Percentiles rank a stretch among this genome's conserved stretches.
Conservation (phyloP, 2,797 vertebrate genomes). For the Pipistrellus kuhlii region DNA sequence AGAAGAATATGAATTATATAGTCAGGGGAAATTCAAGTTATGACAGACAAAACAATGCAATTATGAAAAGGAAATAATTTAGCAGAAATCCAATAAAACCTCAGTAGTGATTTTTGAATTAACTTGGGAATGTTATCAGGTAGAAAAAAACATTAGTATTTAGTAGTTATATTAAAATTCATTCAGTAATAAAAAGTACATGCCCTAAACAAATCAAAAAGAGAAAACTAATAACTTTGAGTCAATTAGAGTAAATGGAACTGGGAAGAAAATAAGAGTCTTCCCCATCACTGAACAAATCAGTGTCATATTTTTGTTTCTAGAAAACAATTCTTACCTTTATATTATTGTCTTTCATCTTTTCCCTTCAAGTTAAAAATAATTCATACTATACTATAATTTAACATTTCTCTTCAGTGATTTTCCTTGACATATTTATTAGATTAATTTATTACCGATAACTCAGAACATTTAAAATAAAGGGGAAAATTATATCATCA, state of each 20-base stretch:
- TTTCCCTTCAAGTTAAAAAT: conserved; percentile 1
- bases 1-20: not conserved
- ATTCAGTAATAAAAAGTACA: conserved; percentile 68
- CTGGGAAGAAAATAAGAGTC: not conserved
- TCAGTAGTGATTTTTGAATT: conserved; percentile 56
- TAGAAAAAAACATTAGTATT: conserved; percentile 61
- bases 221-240: conserved; percentile 66
- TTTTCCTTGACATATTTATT: not conserved
- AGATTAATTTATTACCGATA: not conserved
- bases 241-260: conserved; percentile 47
- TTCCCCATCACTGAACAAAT: not conserved
- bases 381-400: not conserved
- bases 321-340: not conserved
- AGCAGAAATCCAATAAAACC: conserved; percentile 64
- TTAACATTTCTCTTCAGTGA: not conserved
- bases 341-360: not conserved
- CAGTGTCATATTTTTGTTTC: not conserved
- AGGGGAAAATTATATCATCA: not conserved
- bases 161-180: conserved; percentile 73
- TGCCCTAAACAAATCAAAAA: conserved; percentile 66
- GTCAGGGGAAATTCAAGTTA: conserved; percentile 43
- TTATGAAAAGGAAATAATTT: conserved; percentile 68
- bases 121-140: conserved; percentile 46
- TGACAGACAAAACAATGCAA: conserved; percentile 44
- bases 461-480: not conserved